phyloP scores from a whole-genome alignment of 1,140 invertebrate genomes.

The Cheumatopsyche charites region DNA sequence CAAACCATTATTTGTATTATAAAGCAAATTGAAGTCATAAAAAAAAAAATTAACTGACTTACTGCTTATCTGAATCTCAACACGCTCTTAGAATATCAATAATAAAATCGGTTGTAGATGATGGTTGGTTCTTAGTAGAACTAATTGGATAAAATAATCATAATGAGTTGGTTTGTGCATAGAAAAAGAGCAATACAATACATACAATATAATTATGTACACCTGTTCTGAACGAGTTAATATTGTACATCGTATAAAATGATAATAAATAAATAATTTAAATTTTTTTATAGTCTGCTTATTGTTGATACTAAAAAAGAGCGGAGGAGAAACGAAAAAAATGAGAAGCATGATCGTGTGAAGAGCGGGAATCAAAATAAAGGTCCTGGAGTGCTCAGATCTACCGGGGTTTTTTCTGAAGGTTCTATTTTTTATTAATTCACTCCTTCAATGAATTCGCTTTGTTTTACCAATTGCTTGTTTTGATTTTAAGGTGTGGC shows the following conservation, averaged over 20 bases:
- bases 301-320: conserved; percentile 48
- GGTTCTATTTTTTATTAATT: conserved; percentile 42
- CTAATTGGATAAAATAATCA: too few species aligned
- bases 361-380: conserved; percentile 51
- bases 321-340: conserved; percentile 51
- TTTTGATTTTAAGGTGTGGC: conserved; percentile 51
- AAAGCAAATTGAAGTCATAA: too few species aligned
- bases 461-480: not conserved
- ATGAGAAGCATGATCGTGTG: conserved; percentile 49
- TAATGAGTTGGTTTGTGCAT: too few species aligned
- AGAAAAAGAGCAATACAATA: too few species aligned
- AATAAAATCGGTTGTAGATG: too few species aligned
- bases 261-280: conserved; percentile 9
- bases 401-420: conserved; percentile 59
- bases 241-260: not conserved
- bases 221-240: too few species aligned
- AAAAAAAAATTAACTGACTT: too few species aligned
- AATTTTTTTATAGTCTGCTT: conserved; percentile 37
- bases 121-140: too few species aligned
- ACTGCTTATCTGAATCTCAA: too few species aligned
- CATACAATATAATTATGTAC: not conserved
- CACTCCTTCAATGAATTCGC: not conserved
- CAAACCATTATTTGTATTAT: too few species aligned
- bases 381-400: conserved; percentile 56
- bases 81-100: too few species aligned